Evolutionary conservation across 2,113 vertebrate genomes (phyloP).

Genomic region (Heterotis niloticus): DNA sequence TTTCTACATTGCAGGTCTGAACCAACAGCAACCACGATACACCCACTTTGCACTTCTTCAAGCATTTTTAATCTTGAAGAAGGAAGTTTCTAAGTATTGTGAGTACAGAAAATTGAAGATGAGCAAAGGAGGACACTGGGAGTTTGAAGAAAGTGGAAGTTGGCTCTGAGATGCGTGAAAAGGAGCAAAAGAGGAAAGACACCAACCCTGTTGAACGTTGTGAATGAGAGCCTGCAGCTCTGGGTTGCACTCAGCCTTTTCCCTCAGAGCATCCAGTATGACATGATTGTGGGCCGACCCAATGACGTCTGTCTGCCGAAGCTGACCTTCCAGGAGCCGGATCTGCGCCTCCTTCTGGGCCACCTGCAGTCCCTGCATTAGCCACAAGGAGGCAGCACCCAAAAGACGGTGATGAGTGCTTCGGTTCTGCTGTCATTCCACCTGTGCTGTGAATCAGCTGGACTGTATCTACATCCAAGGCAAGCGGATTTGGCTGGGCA

Average conservation of each 20-base stretch:
- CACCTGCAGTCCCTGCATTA: constrained; percentile 81
- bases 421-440: too few relatives aligned
- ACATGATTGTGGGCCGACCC: constrained; percentile 82
- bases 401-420: background rate
- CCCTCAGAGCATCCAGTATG: constrained; percentile 82
- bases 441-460: too few relatives aligned
- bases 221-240: constrained; percentile 89
- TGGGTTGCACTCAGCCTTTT: constrained; percentile 85
- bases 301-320: constrained; percentile 80
- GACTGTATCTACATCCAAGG: too few relatives aligned
- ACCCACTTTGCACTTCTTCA: too few relatives aligned
- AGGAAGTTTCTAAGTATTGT: background rate
- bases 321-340: constrained; percentile 84
- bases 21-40: too few relatives aligned
- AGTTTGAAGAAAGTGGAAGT: background rate
- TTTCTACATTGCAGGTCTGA: too few relatives aligned
- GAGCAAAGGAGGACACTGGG: background rate
- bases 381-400: constrained; percentile 16
- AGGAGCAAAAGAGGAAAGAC: background rate
- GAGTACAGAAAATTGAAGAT: too few relatives aligned
- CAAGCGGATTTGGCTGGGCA: too few relatives aligned
- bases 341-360: constrained; percentile 94
- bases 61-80: too few relatives aligned
- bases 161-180: background rate
- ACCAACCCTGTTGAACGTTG: constrained; percentile 85